Evolutionary conservation across 2,797 vertebrate genomes (phyloP), one percentile per base, ranked within the genome.

Genomic region (Meda fulgida): DNA sequence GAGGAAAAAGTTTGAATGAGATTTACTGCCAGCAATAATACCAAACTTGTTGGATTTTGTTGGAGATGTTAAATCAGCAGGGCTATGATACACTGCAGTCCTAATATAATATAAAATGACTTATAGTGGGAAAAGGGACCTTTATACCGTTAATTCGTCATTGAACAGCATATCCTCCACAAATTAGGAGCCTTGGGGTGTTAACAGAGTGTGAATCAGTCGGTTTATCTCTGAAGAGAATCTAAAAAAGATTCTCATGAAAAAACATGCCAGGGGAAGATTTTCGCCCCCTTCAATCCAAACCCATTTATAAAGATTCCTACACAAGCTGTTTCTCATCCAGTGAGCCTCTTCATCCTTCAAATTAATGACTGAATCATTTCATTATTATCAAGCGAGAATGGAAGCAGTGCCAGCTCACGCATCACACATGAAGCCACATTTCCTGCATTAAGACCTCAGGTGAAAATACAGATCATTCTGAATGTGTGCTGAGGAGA

Each of bases 131-230:
- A 38, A 40, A 55, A 43, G 34, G 10, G 6, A 46, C 13, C 11
- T 70, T 78, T 58, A 69, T 43, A 31, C 34, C 46, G 78, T 69
- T 18, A 19, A 77, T 70, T 43, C 67, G 73, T 84, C 82, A 58
- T 46, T 78, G 60, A 77, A 70, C 63, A 70, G 73, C 82, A 84
- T 65, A 51, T 84, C 82, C 71, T 43, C 63, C 63, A n/a, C 46
- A 77, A 43, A 78, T 78, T 40, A 69, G 34, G 13, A 34, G 73
- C 36, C 48, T 51, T 78, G 36, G 73, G 73, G 73, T 78, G 73
- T 78, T 40, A 84, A 78, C 73, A 46, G 40, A 40, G 14, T 58
- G 31, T 75, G 19, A 83, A 69, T 84, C 16, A 40, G 73, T 53
- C 29, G 26, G 58, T 84, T 69, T 77, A 84, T 84, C 63, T 77